Conservation (phyloP, 2,113 vertebrate species). For the Pao palembangensis region DNA sequence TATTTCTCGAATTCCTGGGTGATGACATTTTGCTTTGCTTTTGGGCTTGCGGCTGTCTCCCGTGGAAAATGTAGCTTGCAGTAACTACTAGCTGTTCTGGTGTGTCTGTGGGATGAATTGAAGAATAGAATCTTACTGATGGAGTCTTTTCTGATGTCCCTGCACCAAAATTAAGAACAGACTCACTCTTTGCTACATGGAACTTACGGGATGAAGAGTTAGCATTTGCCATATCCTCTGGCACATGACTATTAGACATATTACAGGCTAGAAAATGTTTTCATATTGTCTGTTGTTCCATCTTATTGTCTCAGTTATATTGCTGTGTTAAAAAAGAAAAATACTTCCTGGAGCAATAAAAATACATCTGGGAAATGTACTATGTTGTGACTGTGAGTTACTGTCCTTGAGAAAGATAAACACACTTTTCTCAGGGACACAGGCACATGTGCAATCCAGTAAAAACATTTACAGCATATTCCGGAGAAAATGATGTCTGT, state of each 20-base stretch:
- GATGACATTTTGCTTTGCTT: constrained; percentile 66
- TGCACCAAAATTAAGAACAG: constrained; percentile 72
- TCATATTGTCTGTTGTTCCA: constrained; percentile 14
- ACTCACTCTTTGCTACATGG: constrained; percentile 46
- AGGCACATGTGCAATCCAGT: constrained; percentile 17
- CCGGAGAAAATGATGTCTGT: constrained; percentile 23
- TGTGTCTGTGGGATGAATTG: constrained; percentile 66
- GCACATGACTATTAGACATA: constrained; percentile 40
- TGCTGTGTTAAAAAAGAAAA: not conserved
- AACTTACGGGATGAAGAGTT: constrained; percentile 55
- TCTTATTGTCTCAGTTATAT: constrained; percentile 41
- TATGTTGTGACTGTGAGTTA: constrained; percentile 3
- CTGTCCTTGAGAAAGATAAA: constrained; percentile 7
- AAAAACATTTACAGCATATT: constrained; percentile 31
- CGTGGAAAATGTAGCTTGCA: constrained; percentile 67
- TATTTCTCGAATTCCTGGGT: constrained; percentile 71
- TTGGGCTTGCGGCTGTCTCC: constrained; percentile 65
- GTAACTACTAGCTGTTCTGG: constrained; percentile 69
- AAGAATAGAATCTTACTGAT: constrained; percentile 72
- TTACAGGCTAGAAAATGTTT: constrained; percentile 53
- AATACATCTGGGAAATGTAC: not conserved
- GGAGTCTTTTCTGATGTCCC: constrained; percentile 58
- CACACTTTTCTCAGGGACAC: constrained; percentile 7
- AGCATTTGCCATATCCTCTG: constrained; percentile 43
- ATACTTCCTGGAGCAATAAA: constrained; percentile 23